Base-by-base conservation (phyloP, 2,888 invertebrate genomes). In the Junonia oenone region DNA sequence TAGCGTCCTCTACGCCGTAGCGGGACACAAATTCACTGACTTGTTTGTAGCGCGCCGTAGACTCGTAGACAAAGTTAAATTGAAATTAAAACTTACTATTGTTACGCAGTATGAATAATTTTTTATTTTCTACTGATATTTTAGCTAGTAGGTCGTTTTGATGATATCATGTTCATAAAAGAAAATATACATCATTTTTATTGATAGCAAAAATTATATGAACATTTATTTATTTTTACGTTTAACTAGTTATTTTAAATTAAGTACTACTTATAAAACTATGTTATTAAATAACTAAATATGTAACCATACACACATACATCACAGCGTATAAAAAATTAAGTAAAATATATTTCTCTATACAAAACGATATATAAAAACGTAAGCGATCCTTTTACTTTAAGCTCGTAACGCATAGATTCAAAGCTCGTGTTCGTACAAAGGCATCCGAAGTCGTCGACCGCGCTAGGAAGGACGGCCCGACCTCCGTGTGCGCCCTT, bases 1-100 rank as follows among this genome's bases (percentile, higher is more conserved):
- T 46, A 46, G 51, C 45, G 58, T 47, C 55, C 51, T 54, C 49
- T 54, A 54, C 53, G 56, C 50, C 50, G 55, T 51, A 46, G 46
- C 46, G 46, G 46, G 46, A 31, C 46, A 46, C 31, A 15, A 29
- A 46, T 31, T 31, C 14, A 13, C 43, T 43, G 43, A 17, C 9
- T 17, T 43, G 17, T 26, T 43, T n/a, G 43, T 43, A 43, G 43
- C 22, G 22, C 13, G 22, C 26, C 13, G 43, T 26, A 43, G 43
- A 26, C 38, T 11, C 38, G 38, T 40, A 40, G 38, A 40, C 19
- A 11, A 8, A 5, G 8, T 43, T 43, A 13, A 13, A 13, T 43
- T 26, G 8, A 11, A 19, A 4, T 17, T 19, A 19, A 40, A 17
- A 11, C 9, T 5, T 9, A 40, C 38, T 19, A 19, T 19, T 9